Evolutionary conservation across 2,113 vertebrate genomes (phyloP).

Genomic region (Mormoops blainvillei): DNA sequence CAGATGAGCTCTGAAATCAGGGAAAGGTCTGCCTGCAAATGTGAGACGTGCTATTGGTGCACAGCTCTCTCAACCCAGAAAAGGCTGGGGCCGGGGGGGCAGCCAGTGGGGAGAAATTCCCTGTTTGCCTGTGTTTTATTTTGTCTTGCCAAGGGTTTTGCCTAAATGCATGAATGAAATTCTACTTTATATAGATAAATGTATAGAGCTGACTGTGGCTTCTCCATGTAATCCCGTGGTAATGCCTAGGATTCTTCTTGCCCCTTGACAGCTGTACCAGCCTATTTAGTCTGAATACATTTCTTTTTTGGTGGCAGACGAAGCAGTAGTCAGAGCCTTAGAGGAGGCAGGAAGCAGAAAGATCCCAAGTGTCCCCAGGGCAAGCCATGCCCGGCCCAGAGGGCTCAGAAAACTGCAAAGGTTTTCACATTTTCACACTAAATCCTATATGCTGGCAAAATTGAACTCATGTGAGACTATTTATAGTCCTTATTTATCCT

Average conservation of each 20-base stretch:
- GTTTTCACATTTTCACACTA: background rate
- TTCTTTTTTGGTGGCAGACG: background rate
- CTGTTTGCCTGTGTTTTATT: background rate
- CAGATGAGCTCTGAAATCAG: background rate
- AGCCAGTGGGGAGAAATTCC: background rate
- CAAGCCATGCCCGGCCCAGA: background rate
- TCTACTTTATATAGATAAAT: background rate
- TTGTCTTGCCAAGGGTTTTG: background rate
- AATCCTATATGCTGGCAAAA: background rate
- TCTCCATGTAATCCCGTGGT: background rate
- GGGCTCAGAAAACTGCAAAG: background rate
- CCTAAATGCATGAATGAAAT: background rate
- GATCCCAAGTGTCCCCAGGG: background rate
- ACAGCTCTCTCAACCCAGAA: background rate
- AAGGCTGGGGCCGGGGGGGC: background rate
- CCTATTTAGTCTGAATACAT: background rate
- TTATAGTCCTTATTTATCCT: background rate
- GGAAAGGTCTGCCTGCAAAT: background rate
- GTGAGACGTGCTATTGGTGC: rapidly evolving
- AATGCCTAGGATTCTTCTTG: background rate
- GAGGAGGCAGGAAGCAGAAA: rapidly evolving
- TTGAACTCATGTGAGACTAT: background rate
- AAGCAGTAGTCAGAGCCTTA: rapidly evolving
- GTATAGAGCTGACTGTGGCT: background rate
- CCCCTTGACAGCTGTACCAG: rapidly evolving